A percentile compares a stretch with the other conserved stretches of the same genome.
phyloP scores from a whole-genome alignment of 1,140 invertebrate genomes.

The Atopsyche davidsoni region DNA sequence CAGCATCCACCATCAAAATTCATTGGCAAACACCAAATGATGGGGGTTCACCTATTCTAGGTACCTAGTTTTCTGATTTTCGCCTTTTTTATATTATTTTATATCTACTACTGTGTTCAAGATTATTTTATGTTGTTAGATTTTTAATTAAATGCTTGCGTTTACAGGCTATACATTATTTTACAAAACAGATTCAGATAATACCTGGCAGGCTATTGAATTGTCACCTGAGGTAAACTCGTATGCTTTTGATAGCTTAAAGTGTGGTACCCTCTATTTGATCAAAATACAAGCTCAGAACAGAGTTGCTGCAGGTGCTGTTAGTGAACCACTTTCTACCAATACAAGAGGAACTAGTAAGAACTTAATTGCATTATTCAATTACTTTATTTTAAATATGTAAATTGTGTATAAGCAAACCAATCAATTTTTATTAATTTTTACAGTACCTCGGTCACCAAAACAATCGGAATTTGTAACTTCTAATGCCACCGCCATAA shows the following conservation, averaged over 20 bases:
- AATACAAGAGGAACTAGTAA: conserved; percentile 58
- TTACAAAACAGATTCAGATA: conserved; percentile 56
- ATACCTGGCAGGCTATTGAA: conserved; percentile 59
- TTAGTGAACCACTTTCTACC: conserved; percentile 58
- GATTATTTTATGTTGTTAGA: conserved; percentile 1
- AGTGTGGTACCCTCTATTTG: conserved; percentile 65
- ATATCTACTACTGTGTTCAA: conserved; percentile 3
- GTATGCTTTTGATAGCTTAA: conserved; percentile 63
- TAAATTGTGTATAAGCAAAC: not conserved
- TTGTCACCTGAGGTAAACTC: conserved; percentile 61
- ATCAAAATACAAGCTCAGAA: conserved; percentile 65
- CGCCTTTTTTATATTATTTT: not conserved
- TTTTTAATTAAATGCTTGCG: conserved; percentile 5
- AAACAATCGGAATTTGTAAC: conserved; percentile 56
- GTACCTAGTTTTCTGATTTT: conserved; percentile 37
- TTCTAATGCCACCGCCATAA: conserved; percentile 56
- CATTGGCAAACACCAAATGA: conserved; percentile 59
- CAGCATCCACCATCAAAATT: conserved; percentile 56
- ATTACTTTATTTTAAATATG: not conserved
- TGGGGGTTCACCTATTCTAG: conserved; percentile 59
- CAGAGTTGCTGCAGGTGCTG: conserved; percentile 62
- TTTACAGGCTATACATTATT: conserved; percentile 58
- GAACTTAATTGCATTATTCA: not conserved
- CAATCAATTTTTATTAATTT: conserved; percentile 1
- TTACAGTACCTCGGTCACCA: conserved; percentile 45